These are phyloP conservation scores for Pyrgus malvae DNA, from an alignment of 2,888 invertebrate genomes.

Conservation along the genomic window DNA sequence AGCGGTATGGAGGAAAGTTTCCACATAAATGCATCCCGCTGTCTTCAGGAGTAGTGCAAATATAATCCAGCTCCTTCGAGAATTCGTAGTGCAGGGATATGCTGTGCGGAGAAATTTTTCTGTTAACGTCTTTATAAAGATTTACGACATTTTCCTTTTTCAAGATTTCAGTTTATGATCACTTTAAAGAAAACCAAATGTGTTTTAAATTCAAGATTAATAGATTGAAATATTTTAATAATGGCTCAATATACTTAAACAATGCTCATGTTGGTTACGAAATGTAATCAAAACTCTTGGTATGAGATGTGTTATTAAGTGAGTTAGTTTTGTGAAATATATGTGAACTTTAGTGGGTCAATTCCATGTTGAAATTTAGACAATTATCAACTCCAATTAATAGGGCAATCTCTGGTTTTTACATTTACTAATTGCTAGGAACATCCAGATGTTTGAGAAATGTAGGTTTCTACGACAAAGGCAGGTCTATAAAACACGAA, in stretches of 20 bases:
- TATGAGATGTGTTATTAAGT: conserved; percentile 11
- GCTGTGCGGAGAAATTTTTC: conserved; percentile 53
- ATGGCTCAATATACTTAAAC: no score
- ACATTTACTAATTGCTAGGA: neutral
- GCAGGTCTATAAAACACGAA: conserved; percentile 20
- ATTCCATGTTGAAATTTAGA: neutral
- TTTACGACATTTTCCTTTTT: neutral
- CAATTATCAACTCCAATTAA: neutral
- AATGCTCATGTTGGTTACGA: no score
- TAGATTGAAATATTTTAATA: neutral
- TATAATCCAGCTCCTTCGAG: conserved; percentile 96
- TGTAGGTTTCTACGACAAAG: conserved; percentile 17
- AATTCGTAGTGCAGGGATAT: conserved; percentile 93
- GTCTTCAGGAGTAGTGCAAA: conserved; percentile 95
- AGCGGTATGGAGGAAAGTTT: conserved; percentile 89
- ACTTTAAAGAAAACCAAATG: neutral
- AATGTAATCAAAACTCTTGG: no score
- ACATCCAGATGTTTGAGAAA: conserved; percentile 12
- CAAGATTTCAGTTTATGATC: neutral
- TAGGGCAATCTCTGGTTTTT: neutral
- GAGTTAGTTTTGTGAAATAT: conserved; percentile 1
- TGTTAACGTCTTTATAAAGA: neutral
- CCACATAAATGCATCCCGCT: conserved; percentile 97
- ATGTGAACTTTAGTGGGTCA: neutral
- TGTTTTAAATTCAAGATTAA: neutral